Percentiles rank a stretch among this genome's conserved stretches.
Evolutionary conservation across 2,888 invertebrate genomes (phyloP).

Genomic region (Ectemnius cavifrons): DNA sequence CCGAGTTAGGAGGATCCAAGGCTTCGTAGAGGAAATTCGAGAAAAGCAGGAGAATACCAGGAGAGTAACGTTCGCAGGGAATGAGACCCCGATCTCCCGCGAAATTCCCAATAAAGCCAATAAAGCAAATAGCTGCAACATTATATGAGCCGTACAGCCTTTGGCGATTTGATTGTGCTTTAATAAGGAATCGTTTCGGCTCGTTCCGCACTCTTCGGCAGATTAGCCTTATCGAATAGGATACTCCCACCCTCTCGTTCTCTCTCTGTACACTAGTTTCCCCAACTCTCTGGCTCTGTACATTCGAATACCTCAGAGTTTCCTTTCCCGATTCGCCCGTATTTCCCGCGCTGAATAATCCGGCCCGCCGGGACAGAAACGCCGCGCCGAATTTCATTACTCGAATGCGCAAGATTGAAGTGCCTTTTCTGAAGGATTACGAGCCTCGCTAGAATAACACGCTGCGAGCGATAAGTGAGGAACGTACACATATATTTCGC

Average conservation of each 20-base stretch:
- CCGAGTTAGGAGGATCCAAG: conserved; percentile 22
- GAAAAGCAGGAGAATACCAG: conserved; percentile 23
- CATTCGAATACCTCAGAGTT: neutral
- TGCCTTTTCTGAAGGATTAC: too few species aligned
- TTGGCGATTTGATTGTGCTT: conserved; percentile 55
- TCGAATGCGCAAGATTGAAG: too few species aligned
- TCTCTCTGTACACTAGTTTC: neutral
- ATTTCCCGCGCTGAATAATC: neutral
- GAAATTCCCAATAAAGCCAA: conserved; percentile 62
- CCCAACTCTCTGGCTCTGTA: neutral
- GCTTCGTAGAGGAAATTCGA: conserved; percentile 20
- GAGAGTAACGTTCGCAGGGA: conserved; percentile 31
- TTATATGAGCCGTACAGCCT: conserved; percentile 47
- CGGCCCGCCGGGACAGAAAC: too few species aligned
- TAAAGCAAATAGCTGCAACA: conserved; percentile 35
- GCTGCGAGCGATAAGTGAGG: too few species aligned
- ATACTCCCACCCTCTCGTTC: neutral
- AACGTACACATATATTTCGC: too few species aligned
- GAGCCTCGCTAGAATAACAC: too few species aligned
- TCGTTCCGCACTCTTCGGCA: conserved; percentile 28
- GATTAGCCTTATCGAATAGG: conserved; percentile 29
- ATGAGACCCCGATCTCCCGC: conserved; percentile 39
- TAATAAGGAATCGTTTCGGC: conserved; percentile 53
- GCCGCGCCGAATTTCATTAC: too few species aligned
- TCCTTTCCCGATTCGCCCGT: neutral